Percentiles rank a stretch among this genome's conserved stretches.
Evolutionary conservation across 2,888 invertebrate species (phyloP).

Genomic region (Andrena chrysosceles): DNA sequence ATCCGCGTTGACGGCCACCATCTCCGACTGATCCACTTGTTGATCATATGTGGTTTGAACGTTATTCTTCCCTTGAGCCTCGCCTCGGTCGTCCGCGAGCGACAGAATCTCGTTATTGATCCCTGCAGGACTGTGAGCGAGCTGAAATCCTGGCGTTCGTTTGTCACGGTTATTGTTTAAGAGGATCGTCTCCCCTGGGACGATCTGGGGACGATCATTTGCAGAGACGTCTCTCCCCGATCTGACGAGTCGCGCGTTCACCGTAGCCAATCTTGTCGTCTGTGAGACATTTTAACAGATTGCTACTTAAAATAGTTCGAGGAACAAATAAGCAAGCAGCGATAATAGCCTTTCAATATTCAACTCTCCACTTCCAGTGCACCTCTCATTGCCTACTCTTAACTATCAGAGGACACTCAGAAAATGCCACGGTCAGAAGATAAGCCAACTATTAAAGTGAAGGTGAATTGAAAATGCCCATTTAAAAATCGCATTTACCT

Average conservation of each 20-base stretch:
- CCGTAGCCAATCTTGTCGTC: not conserved
- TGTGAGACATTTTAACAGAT: not conserved
- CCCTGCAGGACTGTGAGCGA: not conserved
- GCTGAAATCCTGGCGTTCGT: not conserved
- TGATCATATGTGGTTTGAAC: constrained; percentile 44
- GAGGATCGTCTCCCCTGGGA: constrained; percentile 27
- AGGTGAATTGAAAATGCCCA: no score
- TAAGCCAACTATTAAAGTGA: no score
- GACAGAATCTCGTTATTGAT: constrained; percentile 37
- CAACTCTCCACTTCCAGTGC: no score
- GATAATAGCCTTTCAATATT: no score
- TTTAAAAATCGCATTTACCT: no score
- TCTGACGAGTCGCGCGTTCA: not conserved
- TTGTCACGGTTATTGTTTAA: constrained; percentile 23
- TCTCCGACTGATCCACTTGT: constrained; percentile 58
- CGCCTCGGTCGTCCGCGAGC: constrained; percentile 1
- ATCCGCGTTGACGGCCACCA: constrained; percentile 31
- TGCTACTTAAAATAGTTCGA: no score
- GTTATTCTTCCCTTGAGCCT: no score
- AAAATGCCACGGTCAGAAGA: no score
- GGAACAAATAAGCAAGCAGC: no score
- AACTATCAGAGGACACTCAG: no score
- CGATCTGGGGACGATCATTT: constrained; percentile 8
- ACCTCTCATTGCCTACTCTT: no score
- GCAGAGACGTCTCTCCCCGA: not conserved